These are phyloP conservation scores for Huso huso DNA, from an alignment of 2,797 vertebrate species.

Conservation along the genomic window DNA sequence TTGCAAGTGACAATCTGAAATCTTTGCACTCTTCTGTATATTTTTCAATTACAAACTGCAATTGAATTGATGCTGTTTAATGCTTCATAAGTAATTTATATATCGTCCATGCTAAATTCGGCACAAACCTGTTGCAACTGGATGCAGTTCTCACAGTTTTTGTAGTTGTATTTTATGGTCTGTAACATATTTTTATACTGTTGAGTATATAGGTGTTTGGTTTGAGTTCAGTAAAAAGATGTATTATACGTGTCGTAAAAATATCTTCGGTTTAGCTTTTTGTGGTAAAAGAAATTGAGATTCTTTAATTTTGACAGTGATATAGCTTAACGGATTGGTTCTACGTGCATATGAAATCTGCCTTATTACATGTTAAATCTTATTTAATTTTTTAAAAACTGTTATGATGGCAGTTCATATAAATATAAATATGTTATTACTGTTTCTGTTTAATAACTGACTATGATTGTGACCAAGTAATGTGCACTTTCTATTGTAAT, in stretches of 20 bases:
- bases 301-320: constrained; percentile 17
- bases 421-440: constrained; percentile 16
- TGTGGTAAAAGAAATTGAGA: constrained; percentile 12
- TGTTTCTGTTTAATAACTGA: constrained; percentile 68
- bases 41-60: constrained; percentile 47
- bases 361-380: constrained; percentile 74
- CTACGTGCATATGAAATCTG: constrained; percentile 73
- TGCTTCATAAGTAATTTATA: constrained; percentile 52
- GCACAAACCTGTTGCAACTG: constrained; percentile 49
- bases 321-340: constrained; percentile 31
- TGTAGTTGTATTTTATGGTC: constrained; percentile 47
- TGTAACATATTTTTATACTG: constrained; percentile 56
- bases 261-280: constrained; percentile 35
- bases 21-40: constrained; percentile 71
- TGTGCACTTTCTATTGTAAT: constrained; percentile 79
- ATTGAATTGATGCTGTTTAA: constrained; percentile 38
- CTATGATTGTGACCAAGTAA: constrained; percentile 79
- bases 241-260: constrained; percentile 55
- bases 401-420: constrained; percentile 13
- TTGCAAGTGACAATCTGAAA: constrained; percentile 80
- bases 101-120: constrained; percentile 46
- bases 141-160: constrained; percentile 52
- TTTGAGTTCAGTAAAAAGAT: constrained; percentile 53
- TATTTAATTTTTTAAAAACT: constrained; percentile 46
- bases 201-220: constrained; percentile 57